Evolutionary conservation across 2,888 invertebrate genomes (phyloP).

Genomic region (Acanthosepion pharaonis): DNA sequence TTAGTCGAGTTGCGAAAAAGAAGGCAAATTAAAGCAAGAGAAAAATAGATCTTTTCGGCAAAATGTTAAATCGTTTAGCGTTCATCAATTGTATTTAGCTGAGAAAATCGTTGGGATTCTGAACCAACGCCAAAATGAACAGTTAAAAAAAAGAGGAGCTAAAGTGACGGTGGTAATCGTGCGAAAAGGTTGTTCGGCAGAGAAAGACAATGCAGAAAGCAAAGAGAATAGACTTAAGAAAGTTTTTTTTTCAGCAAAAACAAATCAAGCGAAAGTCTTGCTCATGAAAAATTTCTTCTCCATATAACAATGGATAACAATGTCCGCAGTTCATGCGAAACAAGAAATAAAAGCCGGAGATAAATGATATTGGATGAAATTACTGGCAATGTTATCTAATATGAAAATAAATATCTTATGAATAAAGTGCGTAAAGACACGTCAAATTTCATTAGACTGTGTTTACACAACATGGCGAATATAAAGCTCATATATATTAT

Average conservation of each 20-base stretch:
- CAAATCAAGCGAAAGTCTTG: background rate
- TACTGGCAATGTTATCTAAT: background rate
- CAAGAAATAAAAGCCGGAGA: background rate
- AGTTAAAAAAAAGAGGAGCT: background rate
- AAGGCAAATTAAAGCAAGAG: too few species aligned
- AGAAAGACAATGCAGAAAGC: background rate
- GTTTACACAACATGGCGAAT: background rate
- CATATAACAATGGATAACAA: background rate
- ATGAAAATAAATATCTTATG: too few species aligned
- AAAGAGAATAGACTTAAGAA: background rate
- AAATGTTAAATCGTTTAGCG: background rate
- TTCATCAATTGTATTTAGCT: background rate
- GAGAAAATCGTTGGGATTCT: background rate
- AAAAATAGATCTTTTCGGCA: background rate
- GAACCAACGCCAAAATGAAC: background rate
- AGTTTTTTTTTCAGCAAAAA: background rate
- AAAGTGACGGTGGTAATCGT: background rate
- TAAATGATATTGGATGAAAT: background rate
- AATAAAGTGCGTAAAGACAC: too few species aligned
- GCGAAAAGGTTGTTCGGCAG: background rate
- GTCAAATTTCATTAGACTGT: background rate
- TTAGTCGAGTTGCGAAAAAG: too few species aligned
- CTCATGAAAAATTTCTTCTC: background rate
- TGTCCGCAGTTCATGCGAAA: background rate
- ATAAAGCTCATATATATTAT: background rate